Evolutionary conservation across 1,140 invertebrate species (phyloP).

Genomic region (Harpegnathos saltator): DNA sequence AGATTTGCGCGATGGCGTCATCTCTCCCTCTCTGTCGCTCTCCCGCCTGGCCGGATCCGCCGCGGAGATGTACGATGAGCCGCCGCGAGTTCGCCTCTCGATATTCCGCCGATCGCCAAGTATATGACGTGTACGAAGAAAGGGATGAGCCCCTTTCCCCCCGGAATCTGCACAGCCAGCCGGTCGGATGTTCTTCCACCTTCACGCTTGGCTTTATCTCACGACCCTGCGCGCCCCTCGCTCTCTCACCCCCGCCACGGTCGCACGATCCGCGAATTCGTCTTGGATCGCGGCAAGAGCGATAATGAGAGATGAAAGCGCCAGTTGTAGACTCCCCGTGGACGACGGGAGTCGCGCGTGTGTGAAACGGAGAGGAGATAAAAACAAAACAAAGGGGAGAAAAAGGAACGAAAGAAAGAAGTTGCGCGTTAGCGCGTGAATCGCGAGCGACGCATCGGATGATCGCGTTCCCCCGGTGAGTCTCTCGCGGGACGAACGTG

Average conservation of each 20-base stretch:
- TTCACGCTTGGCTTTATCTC: not conserved
- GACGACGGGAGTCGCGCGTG: not conserved
- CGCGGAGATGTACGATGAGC: constrained; percentile 21
- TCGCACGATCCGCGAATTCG: not conserved
- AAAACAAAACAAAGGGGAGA: not conserved
- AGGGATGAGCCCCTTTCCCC: too few relatives aligned
- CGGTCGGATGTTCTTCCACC: not conserved
- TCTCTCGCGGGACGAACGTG: not conserved
- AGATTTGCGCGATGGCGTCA: constrained; percentile 74
- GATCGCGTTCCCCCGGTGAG: not conserved
- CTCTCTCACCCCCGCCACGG: too few relatives aligned
- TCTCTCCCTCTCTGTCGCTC: constrained; percentile 22
- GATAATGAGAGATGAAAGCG: not conserved
- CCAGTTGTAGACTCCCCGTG: not conserved
- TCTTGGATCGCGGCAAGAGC: not conserved
- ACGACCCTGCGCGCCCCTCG: too few relatives aligned
- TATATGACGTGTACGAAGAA: too few relatives aligned
- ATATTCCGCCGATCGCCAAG: constrained; percentile 31
- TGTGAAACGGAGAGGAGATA: too few relatives aligned
- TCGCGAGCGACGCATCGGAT: not conserved
- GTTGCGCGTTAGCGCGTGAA: not conserved
- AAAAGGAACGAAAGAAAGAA: constrained; percentile 3
- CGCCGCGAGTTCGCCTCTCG: not conserved
- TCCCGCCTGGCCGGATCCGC: constrained; percentile 41
- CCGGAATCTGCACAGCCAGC: too few relatives aligned